Conservation (phyloP, 2,888 invertebrate genomes). For the Calameuta idolon region DNA sequence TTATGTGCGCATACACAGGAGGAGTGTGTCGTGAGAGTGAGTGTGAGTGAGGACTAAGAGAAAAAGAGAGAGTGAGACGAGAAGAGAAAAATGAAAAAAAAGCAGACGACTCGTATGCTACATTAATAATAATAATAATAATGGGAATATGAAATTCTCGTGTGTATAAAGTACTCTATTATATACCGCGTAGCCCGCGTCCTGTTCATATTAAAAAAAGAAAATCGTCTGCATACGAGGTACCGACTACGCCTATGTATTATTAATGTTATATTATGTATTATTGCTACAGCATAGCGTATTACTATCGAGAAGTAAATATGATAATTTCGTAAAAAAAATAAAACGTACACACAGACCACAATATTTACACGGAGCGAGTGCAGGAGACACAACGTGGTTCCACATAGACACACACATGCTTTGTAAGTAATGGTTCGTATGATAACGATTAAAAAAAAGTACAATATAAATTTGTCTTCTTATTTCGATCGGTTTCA, state of each 20-base stretch:
- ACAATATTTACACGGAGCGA: slow-evolving; percentile 21
- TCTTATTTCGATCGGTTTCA: neutral
- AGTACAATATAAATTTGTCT: slow-evolving; percentile 30
- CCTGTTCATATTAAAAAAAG: slow-evolving; percentile 39
- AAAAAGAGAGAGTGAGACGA: slow-evolving; percentile 22
- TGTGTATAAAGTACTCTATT: slow-evolving; percentile 1
- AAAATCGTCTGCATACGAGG: slow-evolving; percentile 25
- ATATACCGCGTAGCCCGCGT: slow-evolving; percentile 28
- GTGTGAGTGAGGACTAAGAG: neutral
- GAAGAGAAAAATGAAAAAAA: neutral
- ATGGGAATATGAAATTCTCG: neutral
- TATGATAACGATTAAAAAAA: slow-evolving; percentile 61
- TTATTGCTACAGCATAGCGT: slow-evolving; percentile 49
- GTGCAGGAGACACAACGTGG: neutral
- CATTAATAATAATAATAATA: neutral
- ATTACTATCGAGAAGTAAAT: slow-evolving; percentile 44
- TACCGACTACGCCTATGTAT: slow-evolving; percentile 58
- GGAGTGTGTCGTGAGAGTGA: neutral
- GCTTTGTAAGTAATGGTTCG: slow-evolving; percentile 65
- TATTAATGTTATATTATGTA: slow-evolving; percentile 63
- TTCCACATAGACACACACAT: slow-evolving; percentile 54
- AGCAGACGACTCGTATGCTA: neutral
- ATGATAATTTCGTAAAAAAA: slow-evolving; percentile 49
- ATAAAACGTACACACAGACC: slow-evolving; percentile 27
- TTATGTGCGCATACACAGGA: neutral